Evolutionary conservation across 2,797 vertebrate genomes (phyloP), one percentile per base, ranked within the genome.

Genomic region (Etheostoma nigrum): DNA sequence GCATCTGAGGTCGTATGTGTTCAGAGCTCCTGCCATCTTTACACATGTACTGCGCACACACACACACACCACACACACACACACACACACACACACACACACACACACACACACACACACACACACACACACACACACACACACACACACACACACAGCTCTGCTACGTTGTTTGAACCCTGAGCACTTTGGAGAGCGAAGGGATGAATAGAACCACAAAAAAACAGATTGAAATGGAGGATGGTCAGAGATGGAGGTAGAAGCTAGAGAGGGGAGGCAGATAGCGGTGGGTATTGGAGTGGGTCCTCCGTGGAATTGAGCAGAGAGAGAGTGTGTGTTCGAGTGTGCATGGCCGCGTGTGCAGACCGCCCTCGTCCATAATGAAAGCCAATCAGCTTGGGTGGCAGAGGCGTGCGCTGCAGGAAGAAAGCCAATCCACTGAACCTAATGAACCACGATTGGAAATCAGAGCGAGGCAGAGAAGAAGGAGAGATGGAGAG

Each of bases 381-480:
- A 95, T 93, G 90, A 92, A 94, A 94, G 89, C 89, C 94, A 94
- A 93, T 94, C 90, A 91, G 92, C 89, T 88, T 80, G 79, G 87
- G 88, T 83, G 90, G 91, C 79, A 82, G 91, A 72, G 79, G 78
- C 81, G 71, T 84, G 84, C 76, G 90, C 87, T 69, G 82, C 73
- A 86, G 93, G 85, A 90, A 84, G 92, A 92, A 91, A 93, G 87
- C 90, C 93, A 91, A 95, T 93, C 90, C 87, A 86, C 84, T 78
- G 85, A 82, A 87, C 86, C 86, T 94, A 95, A 95, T 94, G 93
- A 95, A 94, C 75, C 78, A 60, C 92, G 90, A 95, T 94, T 94
- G 93, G 93, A 95, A 95, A 94, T 91, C 86, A 87, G 74, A 87
- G 72, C 58, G 79, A 67, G 61, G 64, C 64, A 69, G 76, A 79